Evolutionary conservation across 2,888 invertebrate species (phyloP).

Genomic region (Microctonus brassicae): DNA sequence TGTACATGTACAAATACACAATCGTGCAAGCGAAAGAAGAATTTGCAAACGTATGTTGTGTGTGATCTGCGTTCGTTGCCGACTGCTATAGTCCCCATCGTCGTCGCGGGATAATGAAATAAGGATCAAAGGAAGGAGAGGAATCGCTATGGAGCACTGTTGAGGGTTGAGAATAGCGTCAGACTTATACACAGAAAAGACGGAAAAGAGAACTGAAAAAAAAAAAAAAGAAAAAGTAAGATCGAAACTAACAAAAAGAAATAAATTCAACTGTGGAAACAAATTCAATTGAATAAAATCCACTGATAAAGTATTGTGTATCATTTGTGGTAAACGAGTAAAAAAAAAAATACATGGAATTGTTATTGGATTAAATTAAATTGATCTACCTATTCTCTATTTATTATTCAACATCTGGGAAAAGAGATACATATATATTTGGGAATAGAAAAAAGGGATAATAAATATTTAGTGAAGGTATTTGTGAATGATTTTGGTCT

Average conservation of each 20-base stretch:
- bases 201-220: background rate
- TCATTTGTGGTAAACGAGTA: background rate
- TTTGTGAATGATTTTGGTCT: slow-evolving; percentile 52
- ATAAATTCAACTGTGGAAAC: background rate
- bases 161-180: slow-evolving; percentile 26
- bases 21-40: slow-evolving; percentile 47
- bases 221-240: slow-evolving; percentile 6
- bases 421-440: background rate
- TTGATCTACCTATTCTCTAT: background rate
- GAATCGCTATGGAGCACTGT: slow-evolving; percentile 35
- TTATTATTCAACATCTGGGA: background rate
- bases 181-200: background rate
- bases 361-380: background rate
- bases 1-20: background rate
- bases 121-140: slow-evolving; percentile 65
- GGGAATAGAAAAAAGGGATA: slow-evolving; percentile 36
- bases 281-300: slow-evolving; percentile 25
- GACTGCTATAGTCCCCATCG: slow-evolving; percentile 11
- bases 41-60: slow-evolving; percentile 65
- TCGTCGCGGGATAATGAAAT: slow-evolving; percentile 65
- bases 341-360: background rate
- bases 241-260: background rate
- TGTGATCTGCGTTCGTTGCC: slow-evolving; percentile 38
- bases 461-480: background rate
- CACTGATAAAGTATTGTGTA: background rate